Evolutionary conservation across 2,888 invertebrate species (phyloP).

Genomic region (Yponomeuta malinellus): DNA sequence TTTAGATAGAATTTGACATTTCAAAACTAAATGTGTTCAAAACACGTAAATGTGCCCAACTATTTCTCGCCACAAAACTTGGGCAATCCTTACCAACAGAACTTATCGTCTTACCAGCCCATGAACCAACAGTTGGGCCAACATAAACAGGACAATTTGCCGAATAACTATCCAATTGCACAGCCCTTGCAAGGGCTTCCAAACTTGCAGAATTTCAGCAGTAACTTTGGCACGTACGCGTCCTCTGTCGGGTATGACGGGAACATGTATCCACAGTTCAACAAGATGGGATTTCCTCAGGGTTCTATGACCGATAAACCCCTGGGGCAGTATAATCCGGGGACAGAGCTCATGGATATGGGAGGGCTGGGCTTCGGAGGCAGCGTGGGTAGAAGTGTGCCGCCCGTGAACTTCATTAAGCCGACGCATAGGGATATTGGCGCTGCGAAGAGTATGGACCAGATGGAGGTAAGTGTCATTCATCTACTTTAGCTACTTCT

Average conservation of each 20-base stretch:
- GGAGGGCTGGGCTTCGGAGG: slow-evolving; percentile 36
- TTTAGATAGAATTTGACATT: too few species aligned
- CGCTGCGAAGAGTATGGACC: background rate
- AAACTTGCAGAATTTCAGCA: slow-evolving; percentile 51
- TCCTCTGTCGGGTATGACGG: slow-evolving; percentile 53
- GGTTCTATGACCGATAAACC: background rate
- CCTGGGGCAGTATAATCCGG: slow-evolving; percentile 35
- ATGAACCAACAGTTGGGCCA: background rate
- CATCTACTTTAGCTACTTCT: background rate
- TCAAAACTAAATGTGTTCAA: too few species aligned
- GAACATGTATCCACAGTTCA: slow-evolving; percentile 63
- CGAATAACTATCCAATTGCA: background rate
- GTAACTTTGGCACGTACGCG: slow-evolving; percentile 44
- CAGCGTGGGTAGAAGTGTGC: slow-evolving; percentile 24
- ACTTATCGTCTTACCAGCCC: background rate
- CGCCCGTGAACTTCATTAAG: slow-evolving; percentile 29
- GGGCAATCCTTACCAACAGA: slow-evolving; percentile 15
- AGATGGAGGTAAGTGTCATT: slow-evolving; percentile 1
- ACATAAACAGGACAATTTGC: background rate
- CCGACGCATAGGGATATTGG: background rate
- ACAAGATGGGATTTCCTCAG: slow-evolving; percentile 36
- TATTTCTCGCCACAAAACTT: slow-evolving; percentile 25
- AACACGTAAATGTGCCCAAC: slow-evolving; percentile 25
- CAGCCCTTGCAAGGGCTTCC: slow-evolving; percentile 32
- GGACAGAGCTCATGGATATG: slow-evolving; percentile 44